Evolutionary conservation across 2,888 invertebrate species (phyloP).

Genomic region (Biston betularia): DNA sequence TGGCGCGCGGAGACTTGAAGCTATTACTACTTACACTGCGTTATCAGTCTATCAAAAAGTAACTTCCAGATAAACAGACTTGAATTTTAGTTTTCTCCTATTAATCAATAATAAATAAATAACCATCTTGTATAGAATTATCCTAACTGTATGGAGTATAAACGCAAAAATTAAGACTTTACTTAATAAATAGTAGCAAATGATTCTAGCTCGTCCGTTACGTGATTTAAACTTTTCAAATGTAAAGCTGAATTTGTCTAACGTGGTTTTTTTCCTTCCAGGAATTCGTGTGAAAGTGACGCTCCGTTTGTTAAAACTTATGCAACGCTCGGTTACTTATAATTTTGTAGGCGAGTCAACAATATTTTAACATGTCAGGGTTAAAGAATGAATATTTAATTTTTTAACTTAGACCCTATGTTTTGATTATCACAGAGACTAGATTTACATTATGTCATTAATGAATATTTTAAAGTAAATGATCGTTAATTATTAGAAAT

Average conservation of each 20-base stretch:
- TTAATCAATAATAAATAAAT: too few relatives aligned
- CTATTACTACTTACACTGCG: too few relatives aligned
- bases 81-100: too few relatives aligned
- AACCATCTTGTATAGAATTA: too few relatives aligned
- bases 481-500: slow-evolving; percentile 85
- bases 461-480: slow-evolving; percentile 85
- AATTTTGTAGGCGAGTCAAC: slow-evolving; percentile 85
- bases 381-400: slow-evolving; percentile 74
- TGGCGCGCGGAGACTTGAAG: too few relatives aligned
- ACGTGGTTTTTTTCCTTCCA: slow-evolving; percentile 80
- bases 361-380: slow-evolving; percentile 77
- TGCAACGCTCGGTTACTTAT: slow-evolving; percentile 96
- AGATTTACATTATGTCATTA: slow-evolving; percentile 72
- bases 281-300: slow-evolving; percentile 94
- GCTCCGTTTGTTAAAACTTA: slow-evolving; percentile 97
- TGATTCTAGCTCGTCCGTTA: not conserved
- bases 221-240: not conserved
- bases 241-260: slow-evolving; percentile 12
- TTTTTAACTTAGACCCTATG: slow-evolving; percentile 79
- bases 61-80: too few relatives aligned
- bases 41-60: too few relatives aligned
- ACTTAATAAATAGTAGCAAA: not conserved
- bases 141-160: not conserved
- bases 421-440: slow-evolving; percentile 74
- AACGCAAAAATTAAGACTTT: not conserved